Conservation (phyloP, 2,113 vertebrate species). For the Aegotheles bennettii region DNA sequence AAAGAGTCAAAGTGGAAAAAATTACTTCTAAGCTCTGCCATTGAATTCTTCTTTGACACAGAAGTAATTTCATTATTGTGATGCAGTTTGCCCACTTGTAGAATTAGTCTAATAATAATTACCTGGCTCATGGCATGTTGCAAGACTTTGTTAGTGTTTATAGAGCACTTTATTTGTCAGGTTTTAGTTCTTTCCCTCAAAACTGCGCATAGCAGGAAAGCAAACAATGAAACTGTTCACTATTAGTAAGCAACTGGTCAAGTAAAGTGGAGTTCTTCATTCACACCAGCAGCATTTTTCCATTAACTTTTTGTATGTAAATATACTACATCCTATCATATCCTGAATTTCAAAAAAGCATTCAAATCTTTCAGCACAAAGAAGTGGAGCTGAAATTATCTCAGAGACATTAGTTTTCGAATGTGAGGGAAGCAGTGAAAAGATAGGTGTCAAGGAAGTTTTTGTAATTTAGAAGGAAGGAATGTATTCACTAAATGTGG, state of each 20-base stretch:
- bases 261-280: background rate
- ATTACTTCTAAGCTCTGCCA: background rate
- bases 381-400: background rate
- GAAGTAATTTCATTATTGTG: background rate
- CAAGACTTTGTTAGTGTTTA: background rate
- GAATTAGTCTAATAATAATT: slow-evolving; percentile 2
- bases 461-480: background rate
- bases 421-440: background rate
- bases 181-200: background rate
- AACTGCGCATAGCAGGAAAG: background rate
- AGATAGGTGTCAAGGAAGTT: background rate
- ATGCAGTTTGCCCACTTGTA: background rate
- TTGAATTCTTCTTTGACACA: background rate
- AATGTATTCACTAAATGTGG: background rate
- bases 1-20: background rate
- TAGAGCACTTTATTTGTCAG: background rate
- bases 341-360: background rate
- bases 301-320: background rate
- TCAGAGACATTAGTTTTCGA: background rate
- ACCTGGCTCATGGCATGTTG: background rate
- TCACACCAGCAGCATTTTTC: background rate
- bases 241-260: background rate
- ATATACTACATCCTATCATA: background rate
- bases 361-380: background rate
- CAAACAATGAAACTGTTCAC: background rate